Conservation (phyloP, 2,113 vertebrate species). For the Rhabdornis inornatus region DNA sequence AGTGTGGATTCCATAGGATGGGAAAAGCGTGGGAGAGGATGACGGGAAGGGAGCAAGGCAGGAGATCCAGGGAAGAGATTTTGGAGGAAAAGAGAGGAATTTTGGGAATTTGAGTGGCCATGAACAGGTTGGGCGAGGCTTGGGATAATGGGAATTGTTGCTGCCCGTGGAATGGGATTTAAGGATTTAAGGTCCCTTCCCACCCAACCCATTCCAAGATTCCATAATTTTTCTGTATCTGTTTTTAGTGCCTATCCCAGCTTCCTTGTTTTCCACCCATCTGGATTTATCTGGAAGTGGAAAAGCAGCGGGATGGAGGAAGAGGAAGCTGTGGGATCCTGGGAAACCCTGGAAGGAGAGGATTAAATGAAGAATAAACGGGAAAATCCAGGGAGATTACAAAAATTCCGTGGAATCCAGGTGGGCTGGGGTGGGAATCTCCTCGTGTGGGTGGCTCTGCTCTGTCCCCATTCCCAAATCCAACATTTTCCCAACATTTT, state of each 20-base stretch:
- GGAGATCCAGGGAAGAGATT: accelerated
- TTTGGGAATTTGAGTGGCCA: background rate
- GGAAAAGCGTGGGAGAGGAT: background rate
- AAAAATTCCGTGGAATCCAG: background rate
- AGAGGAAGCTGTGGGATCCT: background rate
- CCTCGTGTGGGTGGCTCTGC: background rate
- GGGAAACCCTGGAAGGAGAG: background rate
- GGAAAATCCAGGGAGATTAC: background rate
- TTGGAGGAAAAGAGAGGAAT: background rate
- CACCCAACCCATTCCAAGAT: background rate
- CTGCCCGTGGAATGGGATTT: background rate
- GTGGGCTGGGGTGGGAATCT: background rate
- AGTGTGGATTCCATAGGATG: background rate
- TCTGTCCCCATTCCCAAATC: accelerated
- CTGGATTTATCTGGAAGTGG: background rate
- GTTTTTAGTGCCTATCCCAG: background rate
- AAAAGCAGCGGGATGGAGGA: background rate
- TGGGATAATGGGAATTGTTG: background rate
- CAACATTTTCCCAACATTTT: background rate
- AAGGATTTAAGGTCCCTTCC: background rate
- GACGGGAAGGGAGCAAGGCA: background rate
- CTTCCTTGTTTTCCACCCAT: background rate
- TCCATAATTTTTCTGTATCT: background rate
- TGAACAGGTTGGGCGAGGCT: background rate
- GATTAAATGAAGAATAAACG: background rate